Percentiles rank a stretch among this genome's conserved stretches.
These are phyloP conservation scores for Setipinna tenuifilis DNA, from an alignment of 2,797 vertebrate species.

Conservation along the genomic window DNA sequence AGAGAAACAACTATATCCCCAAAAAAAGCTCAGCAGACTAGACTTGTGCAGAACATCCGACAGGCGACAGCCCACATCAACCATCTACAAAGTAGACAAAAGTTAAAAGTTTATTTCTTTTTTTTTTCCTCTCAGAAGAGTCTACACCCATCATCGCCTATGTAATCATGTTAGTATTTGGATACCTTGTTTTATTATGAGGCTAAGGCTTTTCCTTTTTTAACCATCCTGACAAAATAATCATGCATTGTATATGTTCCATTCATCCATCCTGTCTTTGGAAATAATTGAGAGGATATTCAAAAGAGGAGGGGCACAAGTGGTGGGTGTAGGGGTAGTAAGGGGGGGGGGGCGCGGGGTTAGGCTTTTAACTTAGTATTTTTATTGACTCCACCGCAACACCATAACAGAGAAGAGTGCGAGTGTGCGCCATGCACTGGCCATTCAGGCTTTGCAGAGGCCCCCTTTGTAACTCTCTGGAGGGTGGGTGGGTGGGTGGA, in stretches of 20 bases:
- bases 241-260: conserved; percentile 5
- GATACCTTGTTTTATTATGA: not conserved
- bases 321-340: conserved; percentile 59
- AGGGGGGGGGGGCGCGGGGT: conserved; percentile 75
- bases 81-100: not conserved
- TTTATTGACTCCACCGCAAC: conserved; percentile 99
- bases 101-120: not conserved
- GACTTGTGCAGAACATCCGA: not conserved
- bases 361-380: conserved; percentile 93
- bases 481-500: conserved; percentile 60
- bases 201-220: not conserved
- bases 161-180: not conserved
- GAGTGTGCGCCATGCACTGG: conserved; percentile 95
- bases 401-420: conserved; percentile 97
- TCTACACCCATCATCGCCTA: not conserved
- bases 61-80: not conserved
- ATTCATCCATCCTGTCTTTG: conserved; percentile 49
- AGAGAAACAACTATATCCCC: conserved; percentile 43
- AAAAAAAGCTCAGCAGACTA: not conserved
- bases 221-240: not conserved
- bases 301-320: conserved; percentile 74
- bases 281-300: conserved; percentile 82
- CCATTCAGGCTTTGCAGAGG: conserved; percentile 89
- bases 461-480: conserved; percentile 93
- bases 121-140: not conserved